Conservation (phyloP, 1,140 invertebrate genomes). For the Drosophila melanogaster region DNA sequence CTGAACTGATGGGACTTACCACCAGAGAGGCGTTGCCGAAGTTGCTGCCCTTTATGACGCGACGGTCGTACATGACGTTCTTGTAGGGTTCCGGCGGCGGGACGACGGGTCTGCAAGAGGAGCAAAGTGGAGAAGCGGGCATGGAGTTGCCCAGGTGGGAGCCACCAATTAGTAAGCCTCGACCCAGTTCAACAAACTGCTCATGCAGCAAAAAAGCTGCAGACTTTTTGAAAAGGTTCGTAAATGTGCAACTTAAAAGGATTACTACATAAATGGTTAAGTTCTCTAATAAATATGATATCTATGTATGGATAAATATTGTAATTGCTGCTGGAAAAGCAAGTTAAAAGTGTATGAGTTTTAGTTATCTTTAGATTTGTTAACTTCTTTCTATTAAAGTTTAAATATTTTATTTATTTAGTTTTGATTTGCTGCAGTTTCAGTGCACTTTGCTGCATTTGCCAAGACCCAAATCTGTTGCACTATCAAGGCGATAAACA, state of each 20-base stretch:
- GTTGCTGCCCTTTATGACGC: conserved; percentile 92
- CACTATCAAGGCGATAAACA: conserved; percentile 67
- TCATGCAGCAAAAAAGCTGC: conserved; percentile 9
- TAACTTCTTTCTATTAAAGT: background rate
- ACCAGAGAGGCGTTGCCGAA: conserved; percentile 84
- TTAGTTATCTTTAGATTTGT: too few relatives aligned
- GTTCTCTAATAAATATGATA: too few relatives aligned
- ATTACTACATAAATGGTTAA: too few relatives aligned
- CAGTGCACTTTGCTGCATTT: conserved; percentile 5
- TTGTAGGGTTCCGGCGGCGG: conserved; percentile 86
- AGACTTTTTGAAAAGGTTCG: too few relatives aligned
- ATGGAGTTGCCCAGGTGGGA: conserved; percentile 12
- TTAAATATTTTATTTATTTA: background rate
- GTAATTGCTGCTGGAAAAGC: too few relatives aligned
- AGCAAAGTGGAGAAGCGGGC: conserved; percentile 22
- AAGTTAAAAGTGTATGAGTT: too few relatives aligned
- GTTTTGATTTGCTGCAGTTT: too few relatives aligned
- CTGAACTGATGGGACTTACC: conserved; percentile 42
- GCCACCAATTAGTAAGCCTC: conserved; percentile 71
- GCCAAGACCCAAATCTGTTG: conserved; percentile 67
- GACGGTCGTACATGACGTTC: conserved; percentile 94
- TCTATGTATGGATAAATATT: too few relatives aligned
- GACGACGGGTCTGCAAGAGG: conserved; percentile 58
- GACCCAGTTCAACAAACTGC: conserved; percentile 67
- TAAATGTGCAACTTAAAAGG: too few relatives aligned